Evolutionary conservation across 1,140 invertebrate genomes (phyloP), one percentile per base, ranked within the genome.

Genomic region (Protaetia brevitarsis): DNA sequence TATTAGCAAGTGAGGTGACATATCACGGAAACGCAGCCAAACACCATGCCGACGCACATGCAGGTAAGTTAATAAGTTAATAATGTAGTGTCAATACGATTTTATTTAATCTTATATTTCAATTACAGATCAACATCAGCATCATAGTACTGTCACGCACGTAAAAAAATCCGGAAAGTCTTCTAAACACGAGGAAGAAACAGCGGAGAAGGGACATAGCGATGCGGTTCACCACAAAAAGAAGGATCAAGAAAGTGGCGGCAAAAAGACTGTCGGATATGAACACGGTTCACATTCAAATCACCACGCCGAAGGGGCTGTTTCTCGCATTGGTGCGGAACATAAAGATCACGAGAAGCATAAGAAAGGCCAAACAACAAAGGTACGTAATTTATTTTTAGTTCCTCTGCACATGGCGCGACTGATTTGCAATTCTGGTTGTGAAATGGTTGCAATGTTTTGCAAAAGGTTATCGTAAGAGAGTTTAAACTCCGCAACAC

Each of bases 121-220:
- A 5, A n/a, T 59, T 59, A 6, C 11, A 29, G 27, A 11, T 19
- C 13, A 28, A 31, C 57, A 59, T n/a, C n/a, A n/a, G n/a, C n/a
- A n/a, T 19, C 41, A 45, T 19, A 6, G 8, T 4, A 16, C 26
- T n/a, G 31, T 64, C 23, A 71, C 68, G 34, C 64, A 60, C 27
- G 63, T 59, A 23, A 72, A 71, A 56, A 68, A 63, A 28, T 62
- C 65, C 19, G 69, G 65, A 30, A 72, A 70, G 45, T 69, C 62
- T n/a, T 64, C 62, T 3, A 71, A 71, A 63, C 72, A 76, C 56
- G 72, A 77, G 29, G 36, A 60, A n/a, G 75, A 75, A 37, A 30
- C 66, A 4, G 61, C 60, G 2, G 66, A 67, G n/a, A 71, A 76
- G 59, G 75, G 75, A 4, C 57, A 72, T 13, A 64, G 70, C 21